Conservation (phyloP, 1,140 invertebrate species). For the Popillia japonica region DNA sequence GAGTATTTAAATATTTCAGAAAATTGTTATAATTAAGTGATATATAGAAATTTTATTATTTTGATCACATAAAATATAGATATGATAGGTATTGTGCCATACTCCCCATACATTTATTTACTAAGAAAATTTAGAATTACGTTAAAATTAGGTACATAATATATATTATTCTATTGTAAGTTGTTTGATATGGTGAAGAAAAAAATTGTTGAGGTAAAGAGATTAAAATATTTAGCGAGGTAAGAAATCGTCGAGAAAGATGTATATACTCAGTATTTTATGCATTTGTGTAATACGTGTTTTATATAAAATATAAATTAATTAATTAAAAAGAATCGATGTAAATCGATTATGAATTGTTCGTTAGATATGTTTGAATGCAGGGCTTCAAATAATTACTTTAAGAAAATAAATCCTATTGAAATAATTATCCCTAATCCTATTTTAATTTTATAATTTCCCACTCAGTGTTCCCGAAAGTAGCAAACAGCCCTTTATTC, state of each 20-base stretch:
- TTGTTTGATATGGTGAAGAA: neutral
- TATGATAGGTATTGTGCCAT: conserved; percentile 24
- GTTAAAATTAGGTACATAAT: too few species aligned
- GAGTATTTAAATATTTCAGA: too few species aligned
- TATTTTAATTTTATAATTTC: too few species aligned
- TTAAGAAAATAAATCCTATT: too few species aligned
- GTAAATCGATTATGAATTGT: neutral
- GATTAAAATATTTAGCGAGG: neutral
- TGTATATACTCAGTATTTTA: conserved; percentile 30
- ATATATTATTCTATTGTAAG: neutral
- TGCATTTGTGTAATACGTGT: neutral
- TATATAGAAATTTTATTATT: neutral
- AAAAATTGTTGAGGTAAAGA: neutral
- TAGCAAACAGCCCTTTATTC: too few species aligned
- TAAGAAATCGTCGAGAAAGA: neutral
- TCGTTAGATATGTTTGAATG: too few species aligned
- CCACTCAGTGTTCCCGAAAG: too few species aligned
- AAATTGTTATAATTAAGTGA: too few species aligned
- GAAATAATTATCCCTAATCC: too few species aligned
- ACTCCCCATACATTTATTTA: conserved; percentile 7
- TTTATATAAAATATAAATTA: neutral
- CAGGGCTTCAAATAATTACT: too few species aligned
- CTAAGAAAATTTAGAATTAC: neutral
- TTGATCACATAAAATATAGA: neutral
- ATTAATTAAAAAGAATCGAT: conserved; percentile 5